These are phyloP conservation scores for Solenopsis fugax DNA, from an alignment of 1,140 invertebrate genomes.

Conservation along the genomic window DNA sequence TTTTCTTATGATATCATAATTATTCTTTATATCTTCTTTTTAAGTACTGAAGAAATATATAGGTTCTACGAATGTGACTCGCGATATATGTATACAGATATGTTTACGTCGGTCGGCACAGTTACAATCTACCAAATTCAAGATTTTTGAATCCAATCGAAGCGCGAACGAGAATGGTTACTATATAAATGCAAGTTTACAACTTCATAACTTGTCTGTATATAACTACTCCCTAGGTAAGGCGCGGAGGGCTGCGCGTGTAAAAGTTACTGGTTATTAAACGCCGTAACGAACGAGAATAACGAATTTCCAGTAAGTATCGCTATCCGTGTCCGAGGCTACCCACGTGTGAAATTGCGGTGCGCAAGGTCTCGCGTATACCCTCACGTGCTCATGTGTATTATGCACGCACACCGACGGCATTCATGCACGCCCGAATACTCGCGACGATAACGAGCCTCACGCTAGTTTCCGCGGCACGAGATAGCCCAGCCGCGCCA, in stretches of 20 bases:
- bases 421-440: conserved; percentile 30
- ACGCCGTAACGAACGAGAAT: conserved; percentile 58
- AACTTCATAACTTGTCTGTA: conserved; percentile 54
- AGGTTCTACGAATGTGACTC: not conserved
- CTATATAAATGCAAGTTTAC: conserved; percentile 47
- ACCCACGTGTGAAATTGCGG: conserved; percentile 64
- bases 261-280: conserved; percentile 52
- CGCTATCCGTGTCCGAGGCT: conserved; percentile 34
- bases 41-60: not conserved
- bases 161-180: not conserved
- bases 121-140: not conserved
- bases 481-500: conserved; percentile 71
- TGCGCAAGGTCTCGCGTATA: conserved; percentile 40
- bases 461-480: conserved; percentile 52
- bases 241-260: not conserved
- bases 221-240: conserved; percentile 27
- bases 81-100: not conserved
- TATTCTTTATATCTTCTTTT: not conserved
- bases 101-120: not conserved
- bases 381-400: not conserved
- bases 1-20: not conserved
- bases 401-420: not conserved
- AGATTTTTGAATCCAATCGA: not conserved
- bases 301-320: conserved; percentile 63
- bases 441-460: conserved; percentile 68